phyloP scores from a whole-genome alignment of 2,113 vertebrate genomes.

The Urocolius indicus region DNA sequence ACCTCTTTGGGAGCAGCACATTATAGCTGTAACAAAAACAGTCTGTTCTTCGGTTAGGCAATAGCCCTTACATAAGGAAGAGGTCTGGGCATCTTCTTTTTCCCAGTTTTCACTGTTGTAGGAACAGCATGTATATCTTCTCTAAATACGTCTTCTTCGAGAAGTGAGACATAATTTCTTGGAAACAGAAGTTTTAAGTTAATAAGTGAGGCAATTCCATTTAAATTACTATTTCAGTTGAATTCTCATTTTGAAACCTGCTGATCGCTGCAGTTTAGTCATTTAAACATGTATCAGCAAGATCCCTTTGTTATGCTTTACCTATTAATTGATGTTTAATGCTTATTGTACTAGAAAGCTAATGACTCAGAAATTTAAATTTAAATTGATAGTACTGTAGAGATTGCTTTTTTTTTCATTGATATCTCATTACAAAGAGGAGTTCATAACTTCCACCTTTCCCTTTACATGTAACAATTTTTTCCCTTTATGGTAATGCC shows the following conservation, averaged over 20 bases:
- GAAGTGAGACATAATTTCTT: not conserved
- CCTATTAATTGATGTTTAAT: slow-evolving; percentile 1
- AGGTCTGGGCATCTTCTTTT: not conserved
- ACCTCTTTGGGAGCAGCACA: not conserved
- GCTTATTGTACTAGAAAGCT: not conserved
- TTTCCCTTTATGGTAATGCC: not conserved
- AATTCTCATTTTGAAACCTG: not conserved
- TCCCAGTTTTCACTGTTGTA: not conserved
- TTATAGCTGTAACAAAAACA: not conserved
- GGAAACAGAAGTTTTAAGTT: not conserved
- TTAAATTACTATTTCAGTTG: not conserved
- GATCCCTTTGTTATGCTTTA: not conserved
- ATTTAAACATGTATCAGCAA: not conserved
- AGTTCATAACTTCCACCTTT: not conserved
- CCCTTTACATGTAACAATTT: not conserved
- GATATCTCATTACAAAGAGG: not conserved
- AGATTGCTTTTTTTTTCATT: not conserved
- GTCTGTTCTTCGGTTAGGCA: not conserved
- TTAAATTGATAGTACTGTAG: not conserved
- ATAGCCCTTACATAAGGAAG: not conserved
- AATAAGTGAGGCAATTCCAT: not conserved
- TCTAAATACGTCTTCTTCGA: not conserved
- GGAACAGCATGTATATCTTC: not conserved
- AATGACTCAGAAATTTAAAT: slow-evolving; percentile 11
- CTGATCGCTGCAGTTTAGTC: slow-evolving; percentile 2